Evolutionary conservation across 2,797 vertebrate species (phyloP).

Genomic region (Pseudochirops cupreus): DNA sequence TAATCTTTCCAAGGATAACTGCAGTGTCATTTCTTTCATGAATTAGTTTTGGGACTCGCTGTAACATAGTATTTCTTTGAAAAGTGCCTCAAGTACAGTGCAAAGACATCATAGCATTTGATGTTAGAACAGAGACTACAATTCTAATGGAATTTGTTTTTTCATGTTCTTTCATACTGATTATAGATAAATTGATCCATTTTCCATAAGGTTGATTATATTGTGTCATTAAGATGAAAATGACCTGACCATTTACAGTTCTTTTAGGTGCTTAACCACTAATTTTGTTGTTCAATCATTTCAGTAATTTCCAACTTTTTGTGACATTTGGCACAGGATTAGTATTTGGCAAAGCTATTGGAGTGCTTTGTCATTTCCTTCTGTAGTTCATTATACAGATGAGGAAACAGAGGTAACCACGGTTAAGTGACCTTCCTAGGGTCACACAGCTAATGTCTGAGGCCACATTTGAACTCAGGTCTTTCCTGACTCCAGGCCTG

Average conservation of each 20-base stretch:
- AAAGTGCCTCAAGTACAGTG: neutral
- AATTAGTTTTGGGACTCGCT: neutral
- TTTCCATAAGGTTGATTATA: neutral
- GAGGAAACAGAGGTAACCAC: neutral
- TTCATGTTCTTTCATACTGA: neutral
- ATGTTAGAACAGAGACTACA: neutral
- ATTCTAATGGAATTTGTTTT: neutral
- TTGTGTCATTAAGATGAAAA: neutral
- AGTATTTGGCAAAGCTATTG: neutral
- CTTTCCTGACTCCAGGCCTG: neutral
- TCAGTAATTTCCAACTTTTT: neutral
- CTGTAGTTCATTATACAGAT: neutral
- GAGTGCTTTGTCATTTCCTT: neutral
- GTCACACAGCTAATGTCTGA: neutral
- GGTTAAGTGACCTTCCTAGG: neutral
- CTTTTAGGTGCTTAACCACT: neutral
- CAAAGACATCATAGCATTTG: neutral
- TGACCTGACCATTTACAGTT: neutral
- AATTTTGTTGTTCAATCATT: neutral
- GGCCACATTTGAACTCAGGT: neutral
- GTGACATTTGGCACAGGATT: neutral
- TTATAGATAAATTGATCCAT: neutral
- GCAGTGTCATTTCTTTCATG: neutral
- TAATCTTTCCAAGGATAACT: constrained; percentile 1
- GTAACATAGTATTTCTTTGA: neutral